These are phyloP conservation scores for Nymphicus hollandicus DNA, from an alignment of 2,113 vertebrate species.

Conservation along the genomic window DNA sequence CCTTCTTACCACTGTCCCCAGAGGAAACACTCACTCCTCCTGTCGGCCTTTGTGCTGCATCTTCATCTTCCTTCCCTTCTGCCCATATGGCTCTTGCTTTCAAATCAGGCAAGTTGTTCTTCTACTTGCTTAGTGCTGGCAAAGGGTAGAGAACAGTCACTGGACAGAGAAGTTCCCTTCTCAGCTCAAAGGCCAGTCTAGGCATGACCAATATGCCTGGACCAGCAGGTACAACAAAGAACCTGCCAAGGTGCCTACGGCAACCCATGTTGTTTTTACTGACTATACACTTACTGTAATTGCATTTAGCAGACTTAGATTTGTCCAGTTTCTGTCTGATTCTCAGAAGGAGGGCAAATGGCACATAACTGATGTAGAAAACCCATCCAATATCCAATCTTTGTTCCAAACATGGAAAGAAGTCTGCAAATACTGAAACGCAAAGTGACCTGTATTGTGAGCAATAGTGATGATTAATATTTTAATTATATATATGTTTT, in stretches of 20 bases:
- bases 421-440: neutral
- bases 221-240: neutral
- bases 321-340: neutral
- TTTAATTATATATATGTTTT: neutral
- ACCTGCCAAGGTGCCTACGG: neutral
- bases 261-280: neutral
- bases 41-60: neutral
- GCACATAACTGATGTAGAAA: neutral
- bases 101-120: neutral
- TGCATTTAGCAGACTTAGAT: neutral
- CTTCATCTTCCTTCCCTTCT: neutral
- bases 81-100: neutral
- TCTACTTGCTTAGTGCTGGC: neutral
- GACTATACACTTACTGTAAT: neutral
- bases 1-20: neutral
- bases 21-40: neutral
- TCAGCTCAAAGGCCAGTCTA: neutral
- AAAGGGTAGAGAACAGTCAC: neutral
- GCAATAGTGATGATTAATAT: neutral
- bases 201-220: neutral
- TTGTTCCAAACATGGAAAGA: neutral
- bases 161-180: neutral
- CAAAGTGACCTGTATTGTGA: neutral
- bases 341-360: neutral
- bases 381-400: fast-evolving